Evolutionary conservation across 2,797 vertebrate species (phyloP).

Genomic region (Heteromormyrus szaboi): DNA sequence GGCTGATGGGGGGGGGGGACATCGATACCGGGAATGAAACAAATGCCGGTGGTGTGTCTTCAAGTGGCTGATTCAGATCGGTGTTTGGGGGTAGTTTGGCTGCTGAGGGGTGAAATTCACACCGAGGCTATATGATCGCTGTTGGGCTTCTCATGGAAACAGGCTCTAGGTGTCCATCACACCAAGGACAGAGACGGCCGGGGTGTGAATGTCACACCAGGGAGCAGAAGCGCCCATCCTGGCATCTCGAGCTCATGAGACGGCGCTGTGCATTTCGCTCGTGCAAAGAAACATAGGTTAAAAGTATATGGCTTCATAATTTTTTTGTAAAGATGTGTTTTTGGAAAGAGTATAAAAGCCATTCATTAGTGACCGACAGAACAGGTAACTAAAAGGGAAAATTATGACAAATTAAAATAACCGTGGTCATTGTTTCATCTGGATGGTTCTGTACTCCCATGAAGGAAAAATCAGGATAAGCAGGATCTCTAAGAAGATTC

Average conservation of each 20-base stretch:
- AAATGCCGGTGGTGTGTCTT: background rate
- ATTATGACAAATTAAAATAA: background rate
- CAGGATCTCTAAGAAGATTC: background rate
- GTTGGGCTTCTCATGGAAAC: background rate
- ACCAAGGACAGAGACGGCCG: background rate
- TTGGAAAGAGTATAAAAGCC: background rate
- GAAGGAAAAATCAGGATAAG: background rate
- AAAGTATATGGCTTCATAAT: background rate
- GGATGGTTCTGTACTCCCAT: background rate
- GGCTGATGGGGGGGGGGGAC: background rate
- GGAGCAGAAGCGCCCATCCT: background rate
- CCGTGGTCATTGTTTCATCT: background rate
- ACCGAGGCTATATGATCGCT: background rate
- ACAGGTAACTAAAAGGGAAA: background rate
- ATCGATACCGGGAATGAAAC: background rate
- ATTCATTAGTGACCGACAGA: background rate
- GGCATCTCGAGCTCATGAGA: background rate
- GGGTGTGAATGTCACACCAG: background rate
- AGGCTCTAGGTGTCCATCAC: background rate
- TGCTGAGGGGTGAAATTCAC: background rate
- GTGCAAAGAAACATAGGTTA: background rate
- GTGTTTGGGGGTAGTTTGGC: background rate
- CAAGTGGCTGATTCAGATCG: conserved; percentile 1
- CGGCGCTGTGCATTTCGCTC: background rate
- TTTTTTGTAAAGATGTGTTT: background rate